Percentiles rank a stretch among this genome's conserved stretches.
Evolutionary conservation across 2,797 vertebrate genomes (phyloP).

Genomic region (Amblyopsis hoosieri): DNA sequence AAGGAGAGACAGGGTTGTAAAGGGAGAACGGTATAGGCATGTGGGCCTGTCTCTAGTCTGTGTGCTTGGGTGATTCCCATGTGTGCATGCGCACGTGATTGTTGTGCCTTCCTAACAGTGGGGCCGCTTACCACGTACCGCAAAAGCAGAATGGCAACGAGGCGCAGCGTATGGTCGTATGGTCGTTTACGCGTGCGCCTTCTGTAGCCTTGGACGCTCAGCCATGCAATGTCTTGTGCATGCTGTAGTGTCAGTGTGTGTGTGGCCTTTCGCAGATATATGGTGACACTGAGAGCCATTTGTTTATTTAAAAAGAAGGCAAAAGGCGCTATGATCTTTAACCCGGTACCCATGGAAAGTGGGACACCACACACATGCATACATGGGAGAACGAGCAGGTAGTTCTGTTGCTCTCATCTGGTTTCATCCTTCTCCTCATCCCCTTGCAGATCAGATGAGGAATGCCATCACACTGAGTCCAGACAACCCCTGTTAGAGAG

Average conservation of each 20-base stretch:
- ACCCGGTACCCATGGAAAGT: slow-evolving; percentile 54
- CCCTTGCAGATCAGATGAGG: slow-evolving; percentile 55
- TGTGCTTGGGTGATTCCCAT: not conserved
- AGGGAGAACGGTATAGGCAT: too few relatives aligned
- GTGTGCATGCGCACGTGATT: slow-evolving; percentile 1
- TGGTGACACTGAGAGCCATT: slow-evolving; percentile 35
- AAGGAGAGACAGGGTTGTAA: too few relatives aligned
- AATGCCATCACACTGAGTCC: slow-evolving; percentile 72
- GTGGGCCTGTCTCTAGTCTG: too few relatives aligned
- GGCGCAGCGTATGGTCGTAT: not conserved
- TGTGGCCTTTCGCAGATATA: slow-evolving; percentile 57
- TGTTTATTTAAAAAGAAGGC: slow-evolving; percentile 53
- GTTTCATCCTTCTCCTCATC: slow-evolving; percentile 39
- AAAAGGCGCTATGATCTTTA: slow-evolving; percentile 68
- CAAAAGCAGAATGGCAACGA: not conserved
- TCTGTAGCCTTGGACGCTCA: not conserved
- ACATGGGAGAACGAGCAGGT: not conserved
- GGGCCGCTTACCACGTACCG: too few relatives aligned
- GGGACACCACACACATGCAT: not conserved
- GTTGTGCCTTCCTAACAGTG: not conserved
- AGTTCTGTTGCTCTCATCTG: too few relatives aligned
- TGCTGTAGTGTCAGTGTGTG: slow-evolving; percentile 23
- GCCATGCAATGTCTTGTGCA: slow-evolving; percentile 12
- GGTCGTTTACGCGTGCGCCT: not conserved
- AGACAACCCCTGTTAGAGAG: slow-evolving; percentile 63